Percentiles rank a stretch among this genome's conserved stretches.
Evolutionary conservation across 2,113 vertebrate species (phyloP).

Genomic region (Pionites leucogaster): DNA sequence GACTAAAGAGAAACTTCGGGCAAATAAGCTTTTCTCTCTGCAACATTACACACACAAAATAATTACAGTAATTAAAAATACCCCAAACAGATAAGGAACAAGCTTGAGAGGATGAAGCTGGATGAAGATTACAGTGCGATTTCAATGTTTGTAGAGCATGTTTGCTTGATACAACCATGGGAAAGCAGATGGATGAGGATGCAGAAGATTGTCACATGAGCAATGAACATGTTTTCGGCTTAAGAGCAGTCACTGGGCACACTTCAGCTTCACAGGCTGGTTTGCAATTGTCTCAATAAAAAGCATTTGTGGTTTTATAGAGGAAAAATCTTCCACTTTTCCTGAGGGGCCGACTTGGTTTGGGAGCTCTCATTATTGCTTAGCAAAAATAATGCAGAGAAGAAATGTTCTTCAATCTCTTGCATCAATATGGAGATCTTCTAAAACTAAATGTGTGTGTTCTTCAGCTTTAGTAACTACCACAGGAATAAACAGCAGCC

Average conservation of each 20-base stretch:
- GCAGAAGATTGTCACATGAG: not conserved
- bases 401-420: not conserved
- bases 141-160: not conserved
- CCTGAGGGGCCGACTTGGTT: not conserved
- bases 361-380: not conserved
- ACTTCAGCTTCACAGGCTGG: not conserved
- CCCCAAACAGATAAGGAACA: not conserved
- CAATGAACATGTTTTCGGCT: not conserved
- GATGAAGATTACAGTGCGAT: not conserved
- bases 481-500: not conserved
- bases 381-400: not conserved
- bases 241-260: not conserved
- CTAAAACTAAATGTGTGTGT: not conserved
- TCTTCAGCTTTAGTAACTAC: not conserved
- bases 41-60: not conserved
- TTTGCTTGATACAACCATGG: not conserved
- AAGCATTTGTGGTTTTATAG: not conserved
- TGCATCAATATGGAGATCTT: not conserved
- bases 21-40: not conserved
- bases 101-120: not conserved
- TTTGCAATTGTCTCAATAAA: not conserved
- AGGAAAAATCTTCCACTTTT: not conserved
- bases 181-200: not conserved
- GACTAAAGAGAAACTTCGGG: not conserved
- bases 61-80: not conserved